phyloP scores from a whole-genome alignment of 2,797 vertebrate species.

The Onychomys arenicola region DNA sequence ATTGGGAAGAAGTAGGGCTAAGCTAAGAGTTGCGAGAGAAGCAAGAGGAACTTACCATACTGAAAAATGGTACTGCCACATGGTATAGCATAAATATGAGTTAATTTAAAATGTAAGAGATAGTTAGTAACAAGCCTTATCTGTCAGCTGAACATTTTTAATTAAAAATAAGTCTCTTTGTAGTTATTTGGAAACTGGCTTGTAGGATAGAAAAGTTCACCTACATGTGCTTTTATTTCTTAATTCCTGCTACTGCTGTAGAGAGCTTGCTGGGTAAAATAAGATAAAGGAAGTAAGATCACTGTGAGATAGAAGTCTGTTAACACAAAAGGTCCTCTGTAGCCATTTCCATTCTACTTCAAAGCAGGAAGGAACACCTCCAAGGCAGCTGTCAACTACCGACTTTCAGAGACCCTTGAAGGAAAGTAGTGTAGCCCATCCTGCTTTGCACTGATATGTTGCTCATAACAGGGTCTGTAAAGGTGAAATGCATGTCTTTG shows the following conservation, averaged over 20 bases:
- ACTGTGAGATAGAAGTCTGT: neutral
- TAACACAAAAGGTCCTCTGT: neutral
- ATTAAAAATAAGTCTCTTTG: too few relatives aligned
- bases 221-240: neutral
- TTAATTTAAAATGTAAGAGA: too few relatives aligned
- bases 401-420: neutral
- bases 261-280: slow-evolving; percentile 5
- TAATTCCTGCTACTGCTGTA: neutral
- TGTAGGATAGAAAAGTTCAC: too few relatives aligned
- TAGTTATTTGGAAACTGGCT: too few relatives aligned
- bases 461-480: neutral
- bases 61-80: too few relatives aligned
- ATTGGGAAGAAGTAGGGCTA: too few relatives aligned
- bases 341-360: neutral
- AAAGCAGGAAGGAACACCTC: neutral
- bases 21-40: too few relatives aligned
- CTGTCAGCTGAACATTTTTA: too few relatives aligned
- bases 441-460: neutral
- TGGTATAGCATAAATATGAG: too few relatives aligned
- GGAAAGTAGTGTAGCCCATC: neutral
- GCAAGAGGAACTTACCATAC: too few relatives aligned
- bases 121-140: too few relatives aligned
- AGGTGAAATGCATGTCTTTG: neutral
- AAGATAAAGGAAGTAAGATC: neutral
- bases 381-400: neutral